A percentile compares a stretch with the other conserved stretches of the same genome.
These are phyloP conservation scores for Byasa hedistus DNA, from an alignment of 2,888 invertebrate species.

Conservation along the genomic window DNA sequence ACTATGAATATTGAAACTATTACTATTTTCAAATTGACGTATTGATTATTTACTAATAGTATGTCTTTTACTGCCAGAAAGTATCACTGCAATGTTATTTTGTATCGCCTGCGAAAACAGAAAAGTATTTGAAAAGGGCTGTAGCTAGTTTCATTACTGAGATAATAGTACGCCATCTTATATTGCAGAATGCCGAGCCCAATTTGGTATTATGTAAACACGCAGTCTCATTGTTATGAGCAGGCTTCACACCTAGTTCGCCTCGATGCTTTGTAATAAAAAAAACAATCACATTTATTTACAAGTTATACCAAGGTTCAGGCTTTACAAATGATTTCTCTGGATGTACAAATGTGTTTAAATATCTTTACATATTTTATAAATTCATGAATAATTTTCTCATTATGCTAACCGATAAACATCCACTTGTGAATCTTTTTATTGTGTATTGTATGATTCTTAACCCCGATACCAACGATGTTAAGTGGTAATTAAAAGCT, in stretches of 20 bases:
- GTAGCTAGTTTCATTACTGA: neutral
- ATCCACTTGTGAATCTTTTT: no score
- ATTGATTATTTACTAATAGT: no score
- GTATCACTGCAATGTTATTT: neutral
- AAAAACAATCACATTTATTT: neutral
- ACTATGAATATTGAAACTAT: neutral
- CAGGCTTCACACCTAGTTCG: neutral
- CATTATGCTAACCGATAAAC: no score
- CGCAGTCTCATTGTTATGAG: neutral
- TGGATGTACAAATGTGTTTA: no score
- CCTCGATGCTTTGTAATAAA: neutral
- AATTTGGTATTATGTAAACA: neutral
- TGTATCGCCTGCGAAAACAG: neutral
- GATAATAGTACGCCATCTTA: no score
- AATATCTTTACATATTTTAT: no score
- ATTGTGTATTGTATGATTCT: no score
- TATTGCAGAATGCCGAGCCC: neutral
- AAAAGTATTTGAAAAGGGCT: neutral
- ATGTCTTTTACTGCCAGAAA: no score
- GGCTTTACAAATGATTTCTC: no score
- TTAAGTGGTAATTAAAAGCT: no score
- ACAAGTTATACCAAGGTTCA: neutral
- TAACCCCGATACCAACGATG: no score
- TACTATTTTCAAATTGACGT: neutral
- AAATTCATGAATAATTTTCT: no score